A percentile compares a stretch with the other conserved stretches of the same genome.
Evolutionary conservation across 1,140 invertebrate species (phyloP).

Genomic region (Drosophila micromelanica): DNA sequence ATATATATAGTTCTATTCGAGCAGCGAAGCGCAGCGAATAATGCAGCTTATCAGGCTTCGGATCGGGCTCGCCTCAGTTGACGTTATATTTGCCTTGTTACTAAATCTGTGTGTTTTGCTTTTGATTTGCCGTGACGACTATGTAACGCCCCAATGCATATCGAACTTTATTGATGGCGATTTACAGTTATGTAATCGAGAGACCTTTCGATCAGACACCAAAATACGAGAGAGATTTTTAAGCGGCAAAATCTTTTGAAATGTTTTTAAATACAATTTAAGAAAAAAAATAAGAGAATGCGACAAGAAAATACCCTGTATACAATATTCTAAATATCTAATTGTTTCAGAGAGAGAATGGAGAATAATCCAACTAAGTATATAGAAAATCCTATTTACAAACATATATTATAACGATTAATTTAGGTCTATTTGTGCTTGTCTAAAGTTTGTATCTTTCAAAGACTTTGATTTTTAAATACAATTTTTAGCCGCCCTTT

Average conservation of each 20-base stretch:
- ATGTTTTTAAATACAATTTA: background rate
- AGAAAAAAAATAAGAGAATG: no score
- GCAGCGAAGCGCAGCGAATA: slow-evolving; percentile 4
- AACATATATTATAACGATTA: background rate
- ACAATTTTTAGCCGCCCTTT: no score
- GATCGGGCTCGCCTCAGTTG: slow-evolving; percentile 12
- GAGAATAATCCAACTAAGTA: no score
- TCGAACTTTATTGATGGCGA: background rate
- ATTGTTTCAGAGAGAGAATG: no score
- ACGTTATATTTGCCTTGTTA: background rate
- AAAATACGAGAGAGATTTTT: no score
- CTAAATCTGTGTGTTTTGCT: slow-evolving; percentile 1
- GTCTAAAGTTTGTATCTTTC: no score
- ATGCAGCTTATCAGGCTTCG: slow-evolving; percentile 19
- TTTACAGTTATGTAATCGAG: background rate
- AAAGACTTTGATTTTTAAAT: no score
- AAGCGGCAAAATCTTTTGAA: background rate
- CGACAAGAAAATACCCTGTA: background rate
- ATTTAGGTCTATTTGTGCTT: no score
- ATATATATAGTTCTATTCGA: slow-evolving; percentile 9
- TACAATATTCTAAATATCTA: no score
- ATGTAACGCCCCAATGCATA: slow-evolving; percentile 26
- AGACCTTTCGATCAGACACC: background rate
- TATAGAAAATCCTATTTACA: no score
- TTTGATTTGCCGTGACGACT: slow-evolving; percentile 14